A percentile compares a stretch with the other conserved stretches of the same genome.
These are phyloP conservation scores for Chymomyza fuscimana DNA, from an alignment of 2,888 invertebrate genomes.

Conservation along the genomic window DNA sequence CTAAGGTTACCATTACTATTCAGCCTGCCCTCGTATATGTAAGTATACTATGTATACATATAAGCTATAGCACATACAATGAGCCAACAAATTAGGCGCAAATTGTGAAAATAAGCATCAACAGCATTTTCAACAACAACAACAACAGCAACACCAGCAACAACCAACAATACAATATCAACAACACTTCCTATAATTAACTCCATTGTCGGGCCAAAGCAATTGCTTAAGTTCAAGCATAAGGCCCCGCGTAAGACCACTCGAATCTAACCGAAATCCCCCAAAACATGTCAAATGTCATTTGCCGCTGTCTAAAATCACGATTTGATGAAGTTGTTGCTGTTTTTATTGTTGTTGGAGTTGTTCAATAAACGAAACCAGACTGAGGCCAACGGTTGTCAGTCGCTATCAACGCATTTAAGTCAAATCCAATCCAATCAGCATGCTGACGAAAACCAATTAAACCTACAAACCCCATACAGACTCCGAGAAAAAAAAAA, in stretches of 20 bases:
- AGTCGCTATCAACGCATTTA: conserved; percentile 47
- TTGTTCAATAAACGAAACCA: conserved; percentile 19
- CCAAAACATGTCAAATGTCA: conserved; percentile 73
- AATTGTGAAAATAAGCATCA: conserved; percentile 1
- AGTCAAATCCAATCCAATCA: conserved; percentile 61
- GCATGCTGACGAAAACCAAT: conserved; percentile 55
- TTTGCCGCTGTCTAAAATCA: conserved; percentile 62
- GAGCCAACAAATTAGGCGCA: conserved; percentile 32
- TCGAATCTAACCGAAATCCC: conserved; percentile 38
- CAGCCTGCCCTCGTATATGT: not conserved
- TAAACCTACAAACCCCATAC: conserved; percentile 32
- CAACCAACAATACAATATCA: conserved; percentile 16
- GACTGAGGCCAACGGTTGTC: conserved; percentile 31
- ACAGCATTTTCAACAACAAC: conserved; percentile 16
- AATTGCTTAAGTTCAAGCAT: not conserved
- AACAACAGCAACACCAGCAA: conserved; percentile 11
- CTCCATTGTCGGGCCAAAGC: conserved; percentile 36
- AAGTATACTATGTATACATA: too few species aligned
- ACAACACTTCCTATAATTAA: conserved; percentile 47
- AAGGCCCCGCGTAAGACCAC: not conserved
- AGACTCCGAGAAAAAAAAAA: not conserved
- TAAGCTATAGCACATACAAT: conserved; percentile 5
- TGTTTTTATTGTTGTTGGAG: conserved; percentile 43
- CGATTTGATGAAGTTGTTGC: conserved; percentile 51
- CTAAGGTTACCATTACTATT: not conserved